phyloP scores from a whole-genome alignment of 2,113 vertebrate species.

The Albula goreensis region DNA sequence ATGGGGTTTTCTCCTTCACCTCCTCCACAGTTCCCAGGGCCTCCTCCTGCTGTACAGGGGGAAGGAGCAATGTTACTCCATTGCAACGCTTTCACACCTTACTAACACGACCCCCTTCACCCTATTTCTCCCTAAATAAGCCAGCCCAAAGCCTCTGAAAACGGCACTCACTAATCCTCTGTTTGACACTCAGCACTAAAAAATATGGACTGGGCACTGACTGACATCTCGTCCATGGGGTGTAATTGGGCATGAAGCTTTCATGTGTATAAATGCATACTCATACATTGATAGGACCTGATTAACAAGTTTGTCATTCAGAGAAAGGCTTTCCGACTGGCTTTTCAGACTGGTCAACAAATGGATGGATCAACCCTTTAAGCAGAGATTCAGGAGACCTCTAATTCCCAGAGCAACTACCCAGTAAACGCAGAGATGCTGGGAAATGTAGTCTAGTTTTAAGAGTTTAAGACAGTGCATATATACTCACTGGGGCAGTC shows the following conservation, averaged over 20 bases:
- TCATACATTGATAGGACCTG: no score
- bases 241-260: no score
- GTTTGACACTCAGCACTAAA: not conserved
- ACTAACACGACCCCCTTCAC: no score
- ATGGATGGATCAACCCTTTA: not conserved
- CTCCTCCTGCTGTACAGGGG: conserved; percentile 39
- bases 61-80: not conserved
- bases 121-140: not conserved
- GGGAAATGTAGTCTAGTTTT: not conserved
- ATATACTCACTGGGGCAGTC: not conserved
- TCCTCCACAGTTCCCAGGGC: conserved; percentile 29
- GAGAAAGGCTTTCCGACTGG: no score
- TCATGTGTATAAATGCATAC: no score
- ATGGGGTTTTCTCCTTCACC: conserved; percentile 29
- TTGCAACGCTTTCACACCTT: not conserved
- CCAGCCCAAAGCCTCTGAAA: not conserved
- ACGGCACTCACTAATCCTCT: not conserved
- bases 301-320: no score
- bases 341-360: no score
- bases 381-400: not conserved
- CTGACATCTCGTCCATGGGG: no score
- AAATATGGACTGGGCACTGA: not conserved
- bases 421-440: not conserved
- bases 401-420: not conserved
- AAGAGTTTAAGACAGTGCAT: not conserved